Evolutionary conservation across 2,888 invertebrate species (phyloP), one percentile per base, ranked within the genome.

Genomic region (Metacarcinus magister): DNA sequence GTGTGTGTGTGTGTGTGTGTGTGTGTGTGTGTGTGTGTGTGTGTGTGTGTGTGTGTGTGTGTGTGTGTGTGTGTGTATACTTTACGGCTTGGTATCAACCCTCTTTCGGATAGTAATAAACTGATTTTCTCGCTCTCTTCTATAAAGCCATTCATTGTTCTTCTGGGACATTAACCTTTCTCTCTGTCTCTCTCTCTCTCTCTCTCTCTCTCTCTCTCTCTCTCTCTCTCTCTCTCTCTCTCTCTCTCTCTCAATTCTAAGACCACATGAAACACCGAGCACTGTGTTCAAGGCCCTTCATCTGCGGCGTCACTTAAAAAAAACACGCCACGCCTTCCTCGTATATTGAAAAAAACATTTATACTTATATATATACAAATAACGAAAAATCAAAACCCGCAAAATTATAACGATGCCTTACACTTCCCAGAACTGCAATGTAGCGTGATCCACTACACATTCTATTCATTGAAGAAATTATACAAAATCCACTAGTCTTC

Each of bases 191-290:
- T 93, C 93, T 93, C 93, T 93, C 93, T 93, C 93, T 93, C 93
- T 93, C 93, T 93, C 93, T 67, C 93, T 93, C 93, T 93, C 93
- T 93, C 93, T 93, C 93, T 93, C 93, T 82, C 82, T 82, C 82
- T 82, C 82, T 91, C 91, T 46, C 46, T n/a, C 46, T 46, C 23
- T 44, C 44, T 44, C 44, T 44, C 44, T 44, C 44, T 44, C 44
- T 44, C 90, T 90, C 90, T 75, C 75, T 75, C 75, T 75, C 89
- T 89, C 89, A 16, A 13, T 89, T 19, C 32, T 2, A 19, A 13
- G 10, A 89, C 32, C 1, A 67, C 13, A 67, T 19, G 19, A 3
- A 67, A 67, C 7, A 67, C 75, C n/a, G 16, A 60, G 16, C 16
- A 60, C 60, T 60, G 60, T 19, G 60, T 16, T 16, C 10, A 60